Evolutionary conservation across 1,140 invertebrate species (phyloP), one percentile per base, ranked within the genome.

Genomic region (Drosophila aff.): DNA sequence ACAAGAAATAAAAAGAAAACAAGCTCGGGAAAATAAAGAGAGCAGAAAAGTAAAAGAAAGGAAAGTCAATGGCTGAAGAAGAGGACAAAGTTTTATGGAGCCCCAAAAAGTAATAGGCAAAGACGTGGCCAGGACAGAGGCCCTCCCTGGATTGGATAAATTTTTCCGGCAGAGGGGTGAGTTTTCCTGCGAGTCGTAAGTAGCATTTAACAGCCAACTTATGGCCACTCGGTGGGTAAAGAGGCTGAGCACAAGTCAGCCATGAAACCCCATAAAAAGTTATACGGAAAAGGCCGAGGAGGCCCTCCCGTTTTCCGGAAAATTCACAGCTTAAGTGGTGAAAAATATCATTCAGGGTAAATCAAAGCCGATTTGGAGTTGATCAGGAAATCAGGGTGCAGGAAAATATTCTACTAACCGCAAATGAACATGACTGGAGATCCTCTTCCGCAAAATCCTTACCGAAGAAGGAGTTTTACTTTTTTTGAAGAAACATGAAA

Each of bases 171-270:
- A 28, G 43, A 7, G 36, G 36, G 57, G n/a, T 38, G 47, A 59
- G 50, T 74, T 73, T 77, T 80, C 71, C 75, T 80, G 84, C 72
- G 61, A 77, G 83, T 74, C 67, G 83, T 87, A 87, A 87, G 83
- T 87, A 87, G 83, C 83, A 89, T 87, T 87, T 87, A 87, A 87
- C 83, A 89, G 83, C 66, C 83, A 87, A 87, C 83, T 87, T 87
- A 87, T 89, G 83, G 76, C 80, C 83, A 84, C 52, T 71, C 73
- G 58, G 33, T 41, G 66, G 81, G 64, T 65, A 61, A 63, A 69
- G 65, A 63, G 47, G 41, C 36, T 68, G 74, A 47, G 50, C 36
- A 40, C 69, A 61, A 79, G 62, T 73, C 75, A 82, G 66, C 76
- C 76, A 82, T 82, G 83, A 87, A 87, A 82, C 76, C 81, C 60